These are phyloP conservation scores for Amblyopsis hoosieri DNA, from an alignment of 2,797 vertebrate genomes.

Conservation along the genomic window DNA sequence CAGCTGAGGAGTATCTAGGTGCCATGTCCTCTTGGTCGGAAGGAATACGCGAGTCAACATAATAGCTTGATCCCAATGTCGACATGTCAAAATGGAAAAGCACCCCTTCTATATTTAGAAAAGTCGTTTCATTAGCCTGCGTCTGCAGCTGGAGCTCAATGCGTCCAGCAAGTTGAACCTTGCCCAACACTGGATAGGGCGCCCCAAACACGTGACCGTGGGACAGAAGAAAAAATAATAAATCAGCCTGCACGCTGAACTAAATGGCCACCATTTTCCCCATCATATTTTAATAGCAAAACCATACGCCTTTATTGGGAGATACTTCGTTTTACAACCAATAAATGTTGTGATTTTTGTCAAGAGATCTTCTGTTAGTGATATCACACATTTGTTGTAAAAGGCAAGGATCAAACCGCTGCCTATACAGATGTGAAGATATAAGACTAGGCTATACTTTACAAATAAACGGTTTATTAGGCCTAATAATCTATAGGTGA, in stretches of 20 bases:
- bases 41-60: constrained; percentile 90
- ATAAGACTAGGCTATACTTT: too few relatives aligned
- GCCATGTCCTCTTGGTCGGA: constrained; percentile 89
- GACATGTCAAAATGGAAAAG: constrained; percentile 80
- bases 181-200: constrained; percentile 89
- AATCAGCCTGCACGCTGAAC: constrained; percentile 92
- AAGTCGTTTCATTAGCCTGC: constrained; percentile 83
- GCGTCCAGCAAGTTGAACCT: constrained; percentile 94
- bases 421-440: too few relatives aligned
- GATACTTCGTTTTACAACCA: constrained; percentile 85
- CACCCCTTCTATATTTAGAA: constrained; percentile 64
- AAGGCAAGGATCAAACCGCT: too few relatives aligned
- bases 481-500: too few relatives aligned
- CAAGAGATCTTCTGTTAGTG: constrained; percentile 65
- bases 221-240: constrained; percentile 98
- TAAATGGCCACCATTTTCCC: constrained; percentile 95
- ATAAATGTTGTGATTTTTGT: constrained; percentile 86
- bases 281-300: constrained; percentile 96
- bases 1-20: constrained; percentile 84
- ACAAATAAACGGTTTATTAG: too few relatives aligned
- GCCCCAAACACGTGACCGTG: constrained; percentile 85
- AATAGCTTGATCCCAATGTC: constrained; percentile 91
- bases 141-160: constrained; percentile 87
- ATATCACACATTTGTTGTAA: constrained; percentile 18
- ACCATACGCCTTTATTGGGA: constrained; percentile 91